Base-by-base conservation (phyloP, 2,797 vertebrate genomes). In the Falco novaeseelandiae region DNA sequence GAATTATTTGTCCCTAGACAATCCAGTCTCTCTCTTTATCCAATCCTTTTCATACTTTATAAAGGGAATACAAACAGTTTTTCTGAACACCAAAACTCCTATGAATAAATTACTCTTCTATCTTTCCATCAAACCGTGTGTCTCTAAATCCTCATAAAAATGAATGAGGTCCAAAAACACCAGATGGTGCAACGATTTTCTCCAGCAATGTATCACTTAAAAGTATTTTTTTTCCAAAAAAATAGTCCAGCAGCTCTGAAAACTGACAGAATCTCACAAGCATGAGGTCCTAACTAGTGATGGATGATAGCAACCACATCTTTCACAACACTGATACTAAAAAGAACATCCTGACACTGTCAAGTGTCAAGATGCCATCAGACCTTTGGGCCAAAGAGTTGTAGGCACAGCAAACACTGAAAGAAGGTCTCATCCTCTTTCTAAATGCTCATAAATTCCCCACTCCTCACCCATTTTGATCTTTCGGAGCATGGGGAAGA, bases 121-220 rank as follows among this genome's bases (percentile, higher is more conserved):
- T 70, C 78, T 74, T 94, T 90, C 70, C 71, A 87, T 77, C 25
- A 61, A 77, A 13, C 6, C 4, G 0, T 49, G 57, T 1, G 1
- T 40, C 78, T 89, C 71, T 69, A 91, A 87, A 91, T 87, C 61
- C 40, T 90, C 65, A 81, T 46, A n/a, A 83, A 96, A 96, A 85
- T 26, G 6, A 90, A 73, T 36, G 12, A 95, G 11, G 15, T 74
- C 52, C 78, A 94, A 94, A 89, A 94, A 4, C 26, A 78, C 29
- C 76, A 94, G 54, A 88, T 65, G 61, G 82, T 83, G 54, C n/a
- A 83, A 34, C 20, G 49, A 76, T 80, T 83, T 92, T 84, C 91
- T 80, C 63, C n/a, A 70, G 25, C 5, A 6, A 40, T 22, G 22
- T 71, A 59, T 71, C 63, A 52, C 16, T 95, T 44, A 54, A 44